Conservation (phyloP, 2,797 vertebrate genomes). For the Morelia viridis region DNA sequence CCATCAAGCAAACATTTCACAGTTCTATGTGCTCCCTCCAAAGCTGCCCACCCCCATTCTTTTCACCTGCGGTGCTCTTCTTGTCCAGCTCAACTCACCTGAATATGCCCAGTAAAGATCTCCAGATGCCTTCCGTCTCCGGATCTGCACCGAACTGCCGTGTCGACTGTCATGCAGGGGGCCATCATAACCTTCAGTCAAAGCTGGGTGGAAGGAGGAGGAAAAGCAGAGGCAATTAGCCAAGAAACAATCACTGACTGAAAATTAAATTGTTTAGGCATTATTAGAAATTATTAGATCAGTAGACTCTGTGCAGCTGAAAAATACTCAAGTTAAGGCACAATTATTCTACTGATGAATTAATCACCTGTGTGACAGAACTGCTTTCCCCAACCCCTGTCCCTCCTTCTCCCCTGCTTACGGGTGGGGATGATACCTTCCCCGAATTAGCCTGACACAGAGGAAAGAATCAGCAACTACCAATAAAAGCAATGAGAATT, state of each 20-base stretch:
- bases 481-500: not conserved
- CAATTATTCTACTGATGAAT: conserved; percentile 3
- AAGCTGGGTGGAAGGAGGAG: conserved; percentile 69
- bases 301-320: not conserved
- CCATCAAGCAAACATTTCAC: not conserved
- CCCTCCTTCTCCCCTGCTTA: not conserved
- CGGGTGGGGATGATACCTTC: not conserved
- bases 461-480: not conserved
- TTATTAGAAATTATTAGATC: conserved; percentile 17
- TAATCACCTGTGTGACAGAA: not conserved
- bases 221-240: conserved; percentile 43
- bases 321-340: not conserved
- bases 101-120: conserved; percentile 97
- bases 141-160: conserved; percentile 77
- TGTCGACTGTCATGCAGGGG: conserved; percentile 76
- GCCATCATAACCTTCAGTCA: conserved; percentile 84
- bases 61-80: not conserved
- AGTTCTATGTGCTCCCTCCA: not conserved
- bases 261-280: conserved; percentile 8
- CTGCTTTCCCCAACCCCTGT: not conserved
- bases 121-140: conserved; percentile 83
- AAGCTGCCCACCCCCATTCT: not conserved
- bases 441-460: not conserved
- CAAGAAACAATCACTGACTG: conserved; percentile 21
- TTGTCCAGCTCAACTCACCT: conserved; percentile 75